Evolutionary conservation across 1,140 invertebrate species (phyloP), one percentile per base, ranked within the genome.

Genomic region (Eumaeus atala): DNA sequence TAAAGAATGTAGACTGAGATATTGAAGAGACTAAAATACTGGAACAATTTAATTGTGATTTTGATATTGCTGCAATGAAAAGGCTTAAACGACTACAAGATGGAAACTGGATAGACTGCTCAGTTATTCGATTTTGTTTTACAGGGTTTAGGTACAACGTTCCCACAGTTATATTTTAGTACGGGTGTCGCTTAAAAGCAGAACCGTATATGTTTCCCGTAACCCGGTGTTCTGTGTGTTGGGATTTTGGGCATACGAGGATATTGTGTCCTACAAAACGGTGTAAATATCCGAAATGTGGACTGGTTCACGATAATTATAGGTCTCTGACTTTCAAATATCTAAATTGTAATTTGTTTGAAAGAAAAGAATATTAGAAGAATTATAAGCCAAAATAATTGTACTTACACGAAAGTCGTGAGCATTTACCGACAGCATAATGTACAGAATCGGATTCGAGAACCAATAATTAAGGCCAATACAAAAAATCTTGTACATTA

Each of bases 211-310:
- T 38, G 28, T 68, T 69, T 34, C 59, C 63, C 35, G 67, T 69
- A 0, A 51, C 61, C 3, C 61, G 64, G 37, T 67, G 65, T 28
- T 59, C 60, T n/a, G 54, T 38, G 2, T 69, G 63, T 36, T 69
- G 56, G 66, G 59, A 58, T 53, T 56, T 51, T 34, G 54, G 56
- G 2, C 50, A 58, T 18, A n/a, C 33, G 37, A 17, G 11, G 9
- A 12, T 37, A 37, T 40, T 10, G 1, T 51, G 49, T 14, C 49
- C 49, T 7, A 16, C 16, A 21, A 51, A 51, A 51, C 35, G 14
- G 17, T 9, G n/a, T 1, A n/a, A 17, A 11, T 51, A 35, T 28
- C 36, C 50, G 1, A 51, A 40, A 38, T 51, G 36, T 51, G 10
- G 16, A 12, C 14, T 3, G 11, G 11, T 16, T 21, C 50, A 38